Evolutionary conservation across 2,797 vertebrate species (phyloP).

Genomic region (Molossus molossus): DNA sequence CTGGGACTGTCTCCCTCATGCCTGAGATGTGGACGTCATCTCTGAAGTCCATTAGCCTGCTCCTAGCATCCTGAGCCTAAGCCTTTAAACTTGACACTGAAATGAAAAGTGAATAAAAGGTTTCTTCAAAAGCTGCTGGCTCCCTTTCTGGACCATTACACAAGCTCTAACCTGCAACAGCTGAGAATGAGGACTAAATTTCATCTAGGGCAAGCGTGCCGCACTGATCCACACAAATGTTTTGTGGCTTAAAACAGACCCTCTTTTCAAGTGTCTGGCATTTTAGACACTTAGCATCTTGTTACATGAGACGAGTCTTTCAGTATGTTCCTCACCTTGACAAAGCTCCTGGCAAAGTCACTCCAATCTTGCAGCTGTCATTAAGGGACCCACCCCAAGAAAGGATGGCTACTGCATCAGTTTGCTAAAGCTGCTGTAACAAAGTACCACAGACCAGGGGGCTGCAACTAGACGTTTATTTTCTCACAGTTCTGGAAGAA

Average conservation of each 20-base stretch:
- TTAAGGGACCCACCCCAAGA: neutral
- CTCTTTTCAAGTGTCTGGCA: constrained; percentile 40
- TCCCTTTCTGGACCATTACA: constrained; percentile 44
- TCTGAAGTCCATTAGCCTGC: neutral
- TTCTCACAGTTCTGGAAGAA: neutral
- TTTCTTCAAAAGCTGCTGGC: constrained; percentile 68
- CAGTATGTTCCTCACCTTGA: neutral
- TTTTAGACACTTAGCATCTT: constrained; percentile 38
- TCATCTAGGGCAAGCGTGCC: constrained; percentile 25
- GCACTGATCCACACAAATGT: constrained; percentile 68
- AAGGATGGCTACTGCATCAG: rapidly evolving
- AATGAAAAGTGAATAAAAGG: constrained; percentile 43
- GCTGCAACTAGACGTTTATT: neutral
- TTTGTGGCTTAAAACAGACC: constrained; percentile 71
- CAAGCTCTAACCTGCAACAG: constrained; percentile 67
- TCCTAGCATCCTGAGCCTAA: neutral
- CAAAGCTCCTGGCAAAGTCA: constrained; percentile 23
- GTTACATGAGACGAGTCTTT: constrained; percentile 67
- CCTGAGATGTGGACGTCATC: neutral
- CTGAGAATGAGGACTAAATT: constrained; percentile 79
- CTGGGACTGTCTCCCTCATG: neutral
- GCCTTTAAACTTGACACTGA: constrained; percentile 66
- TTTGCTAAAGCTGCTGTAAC: neutral
- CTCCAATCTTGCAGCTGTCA: neutral
- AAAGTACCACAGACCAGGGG: neutral